phyloP scores from a whole-genome alignment of 2,888 invertebrate species.

The Hypsopygia costalis region DNA sequence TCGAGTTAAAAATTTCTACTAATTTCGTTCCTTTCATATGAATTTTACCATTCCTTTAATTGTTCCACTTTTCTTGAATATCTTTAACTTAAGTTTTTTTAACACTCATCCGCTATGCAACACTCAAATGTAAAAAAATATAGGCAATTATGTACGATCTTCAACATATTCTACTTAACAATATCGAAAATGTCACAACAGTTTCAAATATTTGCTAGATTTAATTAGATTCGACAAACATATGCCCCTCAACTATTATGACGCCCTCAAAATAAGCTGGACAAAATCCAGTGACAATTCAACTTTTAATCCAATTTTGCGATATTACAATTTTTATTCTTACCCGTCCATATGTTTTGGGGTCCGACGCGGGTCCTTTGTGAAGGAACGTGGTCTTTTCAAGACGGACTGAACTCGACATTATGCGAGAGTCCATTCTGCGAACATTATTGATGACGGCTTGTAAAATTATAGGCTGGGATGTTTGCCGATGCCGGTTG shows the following conservation, averaged over 20 bases:
- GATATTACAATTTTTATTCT: slow-evolving; percentile 47
- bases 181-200: slow-evolving; percentile 69
- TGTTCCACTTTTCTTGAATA: no score
- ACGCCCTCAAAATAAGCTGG: slow-evolving; percentile 51
- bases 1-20: no score
- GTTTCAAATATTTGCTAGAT: slow-evolving; percentile 37
- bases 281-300: slow-evolving; percentile 49
- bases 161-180: no score
- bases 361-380: slow-evolving; percentile 49
- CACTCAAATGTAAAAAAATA: no score
- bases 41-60: no score
- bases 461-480: slow-evolving; percentile 52
- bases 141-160: no score
- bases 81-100: no score
- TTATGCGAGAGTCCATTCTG: slow-evolving; percentile 44
- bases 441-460: slow-evolving; percentile 57
- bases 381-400: slow-evolving; percentile 41
- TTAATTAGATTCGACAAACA: slow-evolving; percentile 51
- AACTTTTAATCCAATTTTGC: slow-evolving; percentile 68
- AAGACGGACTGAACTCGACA: slow-evolving; percentile 42
- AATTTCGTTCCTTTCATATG: no score
- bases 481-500: slow-evolving; percentile 47
- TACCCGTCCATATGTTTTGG: slow-evolving; percentile 58
- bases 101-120: no score
- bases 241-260: slow-evolving; percentile 43